Evolutionary conservation across 2,888 invertebrate genomes (phyloP), one percentile per base, ranked within the genome.

Genomic region (Drosophila nigritarsus): DNA sequence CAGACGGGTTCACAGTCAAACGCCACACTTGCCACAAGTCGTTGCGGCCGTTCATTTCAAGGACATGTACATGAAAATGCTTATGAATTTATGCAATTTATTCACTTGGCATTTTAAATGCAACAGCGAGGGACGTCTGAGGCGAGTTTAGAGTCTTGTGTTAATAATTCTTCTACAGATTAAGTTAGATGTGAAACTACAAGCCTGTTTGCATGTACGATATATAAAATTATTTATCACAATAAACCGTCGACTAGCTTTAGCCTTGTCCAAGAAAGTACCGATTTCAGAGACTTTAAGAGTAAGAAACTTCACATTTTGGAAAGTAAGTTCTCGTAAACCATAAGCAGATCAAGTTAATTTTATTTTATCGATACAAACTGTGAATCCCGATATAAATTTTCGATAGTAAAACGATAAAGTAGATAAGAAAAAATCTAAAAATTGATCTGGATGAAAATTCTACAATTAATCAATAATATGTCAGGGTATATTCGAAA

Each of bases 21-120:
- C 82, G 75, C 75, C 67, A 65, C 79, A 74, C 61, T 80, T 55
- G 82, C 71, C 79, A 63, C 85, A 75, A 82, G 58, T 78, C 76
- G 71, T 40, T 56, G 71, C 60, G 53, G 66, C 50, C 64, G 27
- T 65, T 65, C n/a, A 60, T 69, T 86, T 87, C 83, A 84, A 84
- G 83, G 83, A 84, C 83, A 89, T 83, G 42, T n/a, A 58, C 36
- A 63, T 50, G 20, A 50, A 58, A 45, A 63, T 58, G 65, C 58
- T 42, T 71, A 71, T 72, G 42, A 48, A 48, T 59, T 55, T 60
- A 60, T 75, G 60, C 42, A 38, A 29, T 55, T 36, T 24, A 27
- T 54, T 36, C 36, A 45, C 66, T 64, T 80, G 77, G 66, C 81
- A 80, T 80, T 89, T 75, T 27, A 79, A 81, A 75, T 78, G 71